Base-by-base conservation (phyloP, 2,113 vertebrate species). In the Eclectus roratus region DNA sequence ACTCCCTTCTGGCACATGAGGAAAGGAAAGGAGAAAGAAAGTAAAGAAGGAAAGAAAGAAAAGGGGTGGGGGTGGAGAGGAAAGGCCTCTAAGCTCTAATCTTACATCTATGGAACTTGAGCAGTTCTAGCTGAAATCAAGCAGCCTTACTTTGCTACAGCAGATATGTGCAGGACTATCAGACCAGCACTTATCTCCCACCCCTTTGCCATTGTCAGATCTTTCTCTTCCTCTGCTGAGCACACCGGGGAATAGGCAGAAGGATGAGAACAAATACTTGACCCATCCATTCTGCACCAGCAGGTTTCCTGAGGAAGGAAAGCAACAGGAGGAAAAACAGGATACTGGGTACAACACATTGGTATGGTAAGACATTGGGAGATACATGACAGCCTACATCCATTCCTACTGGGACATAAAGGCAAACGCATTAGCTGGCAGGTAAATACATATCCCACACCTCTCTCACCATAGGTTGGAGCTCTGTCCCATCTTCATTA, bases 401-500 rank as follows among this genome's bases (percentile, higher is more conserved):
- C 43, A 15, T 56, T 84, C 49, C 64, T 80, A 29, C 33, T 65
- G 49, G 46, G 76, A 52, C 31, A 71, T 17, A 28, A 77, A 91
- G 46, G 27, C 72, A 83, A 93, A 61, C 52, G 44, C 44, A 29
- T 53, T 9, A 70, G 44, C 56, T 69, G 35, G 33, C 20, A 70
- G 35, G 28, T 12, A 82, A 66, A 66, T 28, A 28, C n/a, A 44
- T 21, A 50, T 69, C 37, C 60, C 74, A 78, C 17, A 29, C 11
- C 77, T 84, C 63, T 92, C 97, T 97, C 85, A 97, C 97, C 68
- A 97, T 79, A 56, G 95, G 94, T 16, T 71, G 97, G 13, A 98
- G 98, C 83, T 98, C 98, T 94, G 95, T 98, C 31, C 96, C 98
- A 24, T 98, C 97, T 63, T 96, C 97, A 28, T 52, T 95, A 72